These are phyloP conservation scores for Ruditapes philippinarum DNA, from an alignment of 1,140 invertebrate genomes.

Conservation along the genomic window DNA sequence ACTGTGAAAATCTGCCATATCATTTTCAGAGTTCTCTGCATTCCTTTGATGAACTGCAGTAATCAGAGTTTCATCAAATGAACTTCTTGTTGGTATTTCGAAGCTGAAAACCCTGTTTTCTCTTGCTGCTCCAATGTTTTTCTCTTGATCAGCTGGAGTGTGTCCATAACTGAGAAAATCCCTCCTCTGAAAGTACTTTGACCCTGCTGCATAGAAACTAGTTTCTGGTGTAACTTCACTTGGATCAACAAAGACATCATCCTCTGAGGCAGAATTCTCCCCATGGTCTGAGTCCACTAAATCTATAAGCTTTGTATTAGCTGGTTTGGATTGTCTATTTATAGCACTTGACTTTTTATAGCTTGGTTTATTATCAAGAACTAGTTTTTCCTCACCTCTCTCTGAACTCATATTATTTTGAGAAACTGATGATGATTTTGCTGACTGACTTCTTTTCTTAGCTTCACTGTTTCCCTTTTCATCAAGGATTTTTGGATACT, in stretches of 20 bases:
- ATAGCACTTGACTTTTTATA: conserved; percentile 74
- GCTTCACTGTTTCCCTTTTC: not conserved
- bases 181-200: conserved; percentile 60
- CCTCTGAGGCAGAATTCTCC: conserved; percentile 69
- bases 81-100: conserved; percentile 62
- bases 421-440: not conserved
- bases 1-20: conserved; percentile 72
- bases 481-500: conserved; percentile 57
- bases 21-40: not conserved
- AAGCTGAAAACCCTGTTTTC: conserved; percentile 47
- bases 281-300: conserved; percentile 64
- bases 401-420: conserved; percentile 67
- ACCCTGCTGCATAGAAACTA: conserved; percentile 55
- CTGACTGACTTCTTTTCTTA: conserved; percentile 27
- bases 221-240: conserved; percentile 51
- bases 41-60: conserved; percentile 42
- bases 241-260: conserved; percentile 74
- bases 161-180: conserved; percentile 62
- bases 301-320: conserved; percentile 69
- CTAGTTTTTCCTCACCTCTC: conserved; percentile 76
- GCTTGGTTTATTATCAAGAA: conserved; percentile 77
- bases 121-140: conserved; percentile 12
- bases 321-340: conserved; percentile 68
- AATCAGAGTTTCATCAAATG: conserved; percentile 80
- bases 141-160: conserved; percentile 10